Conservation (phyloP, 2,888 invertebrate species). For the Lasioglossum morio region DNA sequence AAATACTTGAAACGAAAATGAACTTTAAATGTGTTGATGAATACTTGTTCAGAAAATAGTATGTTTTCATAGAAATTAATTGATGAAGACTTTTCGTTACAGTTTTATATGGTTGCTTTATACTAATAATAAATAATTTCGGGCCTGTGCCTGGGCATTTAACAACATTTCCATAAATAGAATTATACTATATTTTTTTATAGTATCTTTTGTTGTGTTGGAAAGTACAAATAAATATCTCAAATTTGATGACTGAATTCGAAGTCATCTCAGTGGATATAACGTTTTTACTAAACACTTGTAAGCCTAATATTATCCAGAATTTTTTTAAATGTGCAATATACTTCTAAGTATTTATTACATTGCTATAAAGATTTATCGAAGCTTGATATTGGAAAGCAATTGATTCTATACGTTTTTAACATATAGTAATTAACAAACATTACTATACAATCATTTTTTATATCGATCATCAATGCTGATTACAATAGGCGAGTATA, state of each 20-base stretch:
- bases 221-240: conserved; percentile 73
- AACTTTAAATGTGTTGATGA: conserved; percentile 57
- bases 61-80: conserved; percentile 49
- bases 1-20: conserved; percentile 53
- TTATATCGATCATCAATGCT: conserved; percentile 29
- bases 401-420: conserved; percentile 47
- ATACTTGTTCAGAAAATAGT: conserved; percentile 49
- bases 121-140: conserved; percentile 49
- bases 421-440: conserved; percentile 39
- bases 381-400: conserved; percentile 42
- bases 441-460: conserved; percentile 33
- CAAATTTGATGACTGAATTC: conserved; percentile 58
- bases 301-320: conserved; percentile 63
- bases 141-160: conserved; percentile 43
- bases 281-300: conserved; percentile 64
- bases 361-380: conserved; percentile 46
- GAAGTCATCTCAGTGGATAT: conserved; percentile 55
- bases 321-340: conserved; percentile 65
- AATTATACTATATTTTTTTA: conserved; percentile 53
- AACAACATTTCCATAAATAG: conserved; percentile 36
- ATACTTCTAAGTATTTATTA: conserved; percentile 53
- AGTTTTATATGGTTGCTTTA: conserved; percentile 50
- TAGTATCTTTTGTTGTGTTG: conserved; percentile 65
- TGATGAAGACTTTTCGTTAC: conserved; percentile 43
- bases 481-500: conserved; percentile 21